Base-by-base conservation (phyloP, 2,888 invertebrate species). In the Choreutis nemorana region DNA sequence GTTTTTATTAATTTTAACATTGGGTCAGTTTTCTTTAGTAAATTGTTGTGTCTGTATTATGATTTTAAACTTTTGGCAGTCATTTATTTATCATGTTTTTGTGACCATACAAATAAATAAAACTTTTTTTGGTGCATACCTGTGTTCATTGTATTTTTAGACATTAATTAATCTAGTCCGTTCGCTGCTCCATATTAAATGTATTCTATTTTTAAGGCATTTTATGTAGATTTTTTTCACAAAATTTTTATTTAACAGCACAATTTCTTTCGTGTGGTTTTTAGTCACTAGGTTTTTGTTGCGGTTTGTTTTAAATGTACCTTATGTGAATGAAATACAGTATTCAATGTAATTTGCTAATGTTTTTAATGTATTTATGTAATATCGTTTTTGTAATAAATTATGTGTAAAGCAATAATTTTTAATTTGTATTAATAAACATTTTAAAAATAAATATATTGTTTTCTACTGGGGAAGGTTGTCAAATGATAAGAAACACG, bases 151-250 rank as follows among this genome's bases (percentile, higher is more conserved):
- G n/a, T n/a, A n/a, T n/a, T n/a, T n/a, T n/a, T n/a, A n/a, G n/a
- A n/a, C n/a, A n/a, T n/a, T n/a, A n/a, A n/a, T n/a, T n/a, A n/a
- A 41, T 55, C 55, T 55, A 56, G 55, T 56, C 55, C 42, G 33
- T 42, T 28, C 42, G 52, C 53, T 52, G 48, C 54, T 52, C 35
- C 45, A 40, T 39, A 34, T 40, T 41, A n/a, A n/a, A n/a, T n/a
- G n/a, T n/a, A n/a, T n/a, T n/a, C n/a, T n/a, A 37, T 28, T 26
- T 31, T 35, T 43, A 35, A 36, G 29, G 16, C 23, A 22, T 22
- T 3, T 16, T 14, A 28, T 34, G 22, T 30, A 20, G 20, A 34
- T 23, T 28, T 29, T 18, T 29, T 29, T 28, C 27, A 13, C 16
- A 22, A 28, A 28, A 27, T 24, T 32, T n/a, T n/a, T n/a, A n/a